These are phyloP conservation scores for Zingel zingel DNA, from an alignment of 2,113 vertebrate genomes.

Conservation along the genomic window DNA sequence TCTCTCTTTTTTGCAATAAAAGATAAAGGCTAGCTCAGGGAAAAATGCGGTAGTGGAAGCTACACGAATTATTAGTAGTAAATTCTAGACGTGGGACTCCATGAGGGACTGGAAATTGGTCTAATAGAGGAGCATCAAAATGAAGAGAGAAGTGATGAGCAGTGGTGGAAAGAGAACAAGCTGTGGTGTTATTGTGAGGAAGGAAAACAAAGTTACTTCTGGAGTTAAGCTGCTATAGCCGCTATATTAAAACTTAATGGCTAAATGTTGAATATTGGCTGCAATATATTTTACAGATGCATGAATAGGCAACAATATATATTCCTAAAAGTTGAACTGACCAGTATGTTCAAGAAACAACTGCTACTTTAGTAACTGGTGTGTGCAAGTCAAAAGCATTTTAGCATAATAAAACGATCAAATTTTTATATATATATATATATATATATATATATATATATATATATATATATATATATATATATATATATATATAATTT, in stretches of 20 bases:
- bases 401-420: background rate
- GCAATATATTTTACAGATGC: conserved; percentile 5
- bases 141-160: conserved; percentile 31
- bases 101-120: conserved; percentile 57
- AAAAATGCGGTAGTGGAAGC: conserved; percentile 21
- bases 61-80: conserved; percentile 47
- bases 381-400: background rate
- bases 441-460: too few species aligned
- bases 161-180: conserved; percentile 19
- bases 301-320: background rate
- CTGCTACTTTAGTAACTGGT: background rate
- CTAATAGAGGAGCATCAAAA: conserved; percentile 27
- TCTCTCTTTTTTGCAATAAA: conserved; percentile 44
- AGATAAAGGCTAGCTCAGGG: conserved; percentile 39
- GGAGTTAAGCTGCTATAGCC: background rate
- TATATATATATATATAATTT: too few species aligned
- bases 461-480: too few species aligned
- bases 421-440: too few species aligned
- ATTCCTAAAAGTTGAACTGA: background rate
- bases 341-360: conserved; percentile 11
- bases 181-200: conserved; percentile 27
- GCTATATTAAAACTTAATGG: conserved; percentile 39
- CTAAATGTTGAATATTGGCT: background rate
- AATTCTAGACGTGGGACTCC: conserved; percentile 61
- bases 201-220: conserved; percentile 41